These are phyloP conservation scores for Mormyrus proboscirostris DNA, from an alignment of 2,797 vertebrate species.

Conservation along the genomic window DNA sequence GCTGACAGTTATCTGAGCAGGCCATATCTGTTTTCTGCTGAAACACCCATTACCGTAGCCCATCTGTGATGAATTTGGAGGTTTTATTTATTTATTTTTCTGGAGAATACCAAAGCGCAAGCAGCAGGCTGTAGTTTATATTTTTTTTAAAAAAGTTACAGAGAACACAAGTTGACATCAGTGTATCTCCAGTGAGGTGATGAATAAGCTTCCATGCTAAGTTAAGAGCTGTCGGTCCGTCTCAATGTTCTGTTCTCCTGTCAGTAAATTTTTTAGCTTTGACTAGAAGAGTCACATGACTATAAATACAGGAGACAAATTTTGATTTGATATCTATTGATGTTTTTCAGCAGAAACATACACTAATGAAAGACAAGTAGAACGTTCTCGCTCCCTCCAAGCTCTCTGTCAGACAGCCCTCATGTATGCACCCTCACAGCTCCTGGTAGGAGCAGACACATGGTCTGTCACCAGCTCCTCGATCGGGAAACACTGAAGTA, in stretches of 20 bases:
- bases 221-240: neutral
- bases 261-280: neutral
- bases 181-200: constrained; percentile 54
- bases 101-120: neutral
- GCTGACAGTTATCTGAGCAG: constrained; percentile 30
- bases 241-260: neutral
- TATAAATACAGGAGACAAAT: neutral
- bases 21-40: constrained; percentile 16
- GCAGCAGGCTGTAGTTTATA: constrained; percentile 25
- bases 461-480: neutral
- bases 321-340: neutral
- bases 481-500: neutral
- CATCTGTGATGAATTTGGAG: constrained; percentile 7
- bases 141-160: constrained; percentile 22
- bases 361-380: too few species aligned
- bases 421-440: neutral
- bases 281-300: neutral
- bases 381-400: neutral
- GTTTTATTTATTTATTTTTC: neutral
- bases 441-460: neutral
- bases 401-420: neutral
- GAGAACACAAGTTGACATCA: constrained; percentile 41
- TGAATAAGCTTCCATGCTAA: constrained; percentile 44
- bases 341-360: neutral
- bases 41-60: neutral